Conservation (phyloP, 2,797 vertebrate genomes). For the Lacerta agilis region DNA sequence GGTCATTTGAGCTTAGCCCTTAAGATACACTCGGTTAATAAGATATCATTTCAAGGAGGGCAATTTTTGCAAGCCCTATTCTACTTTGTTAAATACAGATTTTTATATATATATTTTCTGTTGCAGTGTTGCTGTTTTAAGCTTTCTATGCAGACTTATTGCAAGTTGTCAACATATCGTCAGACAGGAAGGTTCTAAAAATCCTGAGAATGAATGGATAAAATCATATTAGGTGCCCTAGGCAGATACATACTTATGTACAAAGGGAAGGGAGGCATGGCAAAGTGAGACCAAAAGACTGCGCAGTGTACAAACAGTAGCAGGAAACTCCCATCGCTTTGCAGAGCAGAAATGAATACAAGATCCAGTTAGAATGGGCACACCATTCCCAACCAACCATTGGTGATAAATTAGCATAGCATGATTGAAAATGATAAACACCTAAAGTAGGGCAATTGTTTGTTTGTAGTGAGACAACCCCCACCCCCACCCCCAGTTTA, state of each 20-base stretch:
- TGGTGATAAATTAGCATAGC: background rate
- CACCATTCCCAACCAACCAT: background rate
- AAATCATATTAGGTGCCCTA: background rate
- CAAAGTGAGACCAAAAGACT: background rate
- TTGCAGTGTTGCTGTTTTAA: background rate
- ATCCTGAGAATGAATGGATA: background rate
- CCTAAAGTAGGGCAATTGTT: background rate
- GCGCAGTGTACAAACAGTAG: background rate
- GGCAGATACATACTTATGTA: background rate
- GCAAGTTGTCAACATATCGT: no score
- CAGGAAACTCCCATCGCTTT: no score
- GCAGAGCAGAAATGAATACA: background rate
- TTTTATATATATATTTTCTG: background rate
- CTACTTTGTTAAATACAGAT: no score
- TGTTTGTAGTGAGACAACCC: no score
- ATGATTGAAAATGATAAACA: background rate
- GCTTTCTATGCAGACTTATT: background rate
- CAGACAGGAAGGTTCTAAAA: no score
- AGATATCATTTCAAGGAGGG: no score
- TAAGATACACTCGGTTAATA: no score
- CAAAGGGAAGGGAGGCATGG: background rate
- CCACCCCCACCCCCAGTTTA: background rate
- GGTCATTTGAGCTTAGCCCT: no score
- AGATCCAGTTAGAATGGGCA: background rate
- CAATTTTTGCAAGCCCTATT: no score